phyloP scores from a whole-genome alignment of 2,113 vertebrate species.

The Geococcyx californianus region DNA sequence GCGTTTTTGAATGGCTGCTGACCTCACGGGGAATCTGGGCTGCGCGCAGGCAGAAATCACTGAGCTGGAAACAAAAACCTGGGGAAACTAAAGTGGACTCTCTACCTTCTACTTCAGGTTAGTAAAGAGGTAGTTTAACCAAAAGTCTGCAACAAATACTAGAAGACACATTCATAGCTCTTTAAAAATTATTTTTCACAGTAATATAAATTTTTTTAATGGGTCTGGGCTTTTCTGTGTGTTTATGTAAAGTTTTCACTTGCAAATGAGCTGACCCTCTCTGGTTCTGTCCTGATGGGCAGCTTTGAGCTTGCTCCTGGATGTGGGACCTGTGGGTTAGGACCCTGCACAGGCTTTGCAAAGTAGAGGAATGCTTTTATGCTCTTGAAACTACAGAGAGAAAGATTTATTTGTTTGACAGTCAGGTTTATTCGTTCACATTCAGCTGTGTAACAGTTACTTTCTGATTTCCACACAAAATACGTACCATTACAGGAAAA shows the following conservation, averaged over 20 bases:
- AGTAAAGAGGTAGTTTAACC: neutral
- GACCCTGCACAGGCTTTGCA: neutral
- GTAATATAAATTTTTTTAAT: neutral
- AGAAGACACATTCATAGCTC: neutral
- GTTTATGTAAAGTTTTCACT: conserved; percentile 2
- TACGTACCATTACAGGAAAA: neutral
- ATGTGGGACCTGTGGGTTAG: neutral
- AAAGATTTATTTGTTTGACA: neutral
- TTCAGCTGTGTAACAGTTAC: neutral
- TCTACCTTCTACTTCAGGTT: neutral
- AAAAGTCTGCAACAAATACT: neutral
- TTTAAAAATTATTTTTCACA: neutral
- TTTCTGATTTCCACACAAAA: neutral
- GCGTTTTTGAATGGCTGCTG: conserved; percentile 63
- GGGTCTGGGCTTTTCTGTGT: neutral
- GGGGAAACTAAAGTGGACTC: conserved; percentile 26
- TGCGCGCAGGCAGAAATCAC: conserved; percentile 49
- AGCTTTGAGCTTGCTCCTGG: neutral
- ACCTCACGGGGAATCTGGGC: conserved; percentile 51
- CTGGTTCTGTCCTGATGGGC: neutral
- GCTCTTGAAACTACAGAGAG: neutral
- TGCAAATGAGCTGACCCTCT: conserved; percentile 47
- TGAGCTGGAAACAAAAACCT: conserved; percentile 65
- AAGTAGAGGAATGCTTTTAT: neutral
- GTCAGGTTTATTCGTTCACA: neutral